A percentile compares a stretch with the other conserved stretches of the same genome.
Evolutionary conservation across 2,113 vertebrate genomes (phyloP).

Genomic region (Merops nubicus): DNA sequence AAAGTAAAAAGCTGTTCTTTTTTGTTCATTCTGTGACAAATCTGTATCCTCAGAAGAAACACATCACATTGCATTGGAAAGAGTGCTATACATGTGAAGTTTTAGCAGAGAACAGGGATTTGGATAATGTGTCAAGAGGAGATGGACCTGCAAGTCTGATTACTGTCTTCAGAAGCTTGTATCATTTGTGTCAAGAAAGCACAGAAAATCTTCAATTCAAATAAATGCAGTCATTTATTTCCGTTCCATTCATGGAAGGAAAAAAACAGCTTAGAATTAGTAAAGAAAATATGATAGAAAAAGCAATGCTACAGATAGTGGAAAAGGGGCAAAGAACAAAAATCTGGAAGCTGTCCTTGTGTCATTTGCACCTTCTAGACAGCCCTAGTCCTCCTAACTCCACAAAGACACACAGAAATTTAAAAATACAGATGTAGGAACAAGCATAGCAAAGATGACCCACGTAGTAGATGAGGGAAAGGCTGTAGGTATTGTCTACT

Average conservation of each 20-base stretch:
- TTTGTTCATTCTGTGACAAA: not conserved
- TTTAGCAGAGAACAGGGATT: not conserved
- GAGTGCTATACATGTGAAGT: not conserved
- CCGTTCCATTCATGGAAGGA: not conserved
- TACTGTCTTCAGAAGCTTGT: not conserved
- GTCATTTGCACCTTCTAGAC: not conserved
- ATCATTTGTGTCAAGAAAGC: not conserved
- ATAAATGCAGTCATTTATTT: no score
- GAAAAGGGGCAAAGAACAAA: not conserved
- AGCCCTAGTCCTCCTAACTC: not conserved
- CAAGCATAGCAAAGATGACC: not conserved
- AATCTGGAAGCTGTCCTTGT: not conserved
- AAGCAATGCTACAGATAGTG: not conserved
- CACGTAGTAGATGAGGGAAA: no score
- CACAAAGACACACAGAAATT: not conserved
- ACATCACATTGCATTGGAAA: not conserved
- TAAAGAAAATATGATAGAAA: not conserved
- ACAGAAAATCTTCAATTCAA: not conserved
- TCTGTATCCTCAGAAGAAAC: conserved; percentile 12
- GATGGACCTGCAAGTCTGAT: not conserved
- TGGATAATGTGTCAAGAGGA: not conserved
- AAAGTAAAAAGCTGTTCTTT: conserved; percentile 25
- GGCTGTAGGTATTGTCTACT: no score
- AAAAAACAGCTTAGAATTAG: not conserved
- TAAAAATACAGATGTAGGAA: not conserved